Evolutionary conservation across 1,140 invertebrate genomes (phyloP), one percentile per base, ranked within the genome.

Genomic region (Drosophila pachea): DNA sequence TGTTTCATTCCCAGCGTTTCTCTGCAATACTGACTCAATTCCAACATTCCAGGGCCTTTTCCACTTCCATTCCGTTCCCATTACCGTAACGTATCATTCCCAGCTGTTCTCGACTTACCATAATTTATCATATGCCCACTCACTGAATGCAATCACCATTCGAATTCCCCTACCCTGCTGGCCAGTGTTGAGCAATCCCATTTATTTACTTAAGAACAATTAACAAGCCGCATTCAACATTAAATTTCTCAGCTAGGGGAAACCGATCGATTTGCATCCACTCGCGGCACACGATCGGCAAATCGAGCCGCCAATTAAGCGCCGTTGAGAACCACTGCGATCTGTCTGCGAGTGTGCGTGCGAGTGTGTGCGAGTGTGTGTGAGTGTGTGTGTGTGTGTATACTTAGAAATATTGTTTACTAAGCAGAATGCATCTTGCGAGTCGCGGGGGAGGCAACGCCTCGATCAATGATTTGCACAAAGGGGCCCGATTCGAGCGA

Each of bases 261-360:
- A 70, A 65, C 38, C 61, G 40, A 70, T 70, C 66, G 68, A 65
- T 65, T 70, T 70, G 68, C 68, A 70, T 70, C 50, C 36, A 38
- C 52, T 64, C 61, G 68, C 62, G n/a, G n/a, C 43, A 65, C 53
- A 59, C 62, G 68, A 70, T 59, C 40, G n/a, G 53, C 40, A 29
- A 58, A 66, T 65, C 62, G 48, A 59, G 50, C 40, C 53, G 63
- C 54, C 68, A 67, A 66, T 71, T 66, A 71, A 60, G 49, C 40
- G 22, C 29, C 54, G 53, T 2, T 42, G 22, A 22, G 22, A 22
- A 22, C 22, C 1, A 22, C 22, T 22, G 22, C 22, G 22, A 22
- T 22, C 22, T 1, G 22, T 22, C 22, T 22, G n/a, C n/a, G n/a
- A n/a, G n/a, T n/a, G n/a, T n/a, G n/a, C n/a, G n/a, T n/a, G n/a